phyloP scores from a whole-genome alignment of 1,140 invertebrate species.

The Chionoecetes opilio region DNA sequence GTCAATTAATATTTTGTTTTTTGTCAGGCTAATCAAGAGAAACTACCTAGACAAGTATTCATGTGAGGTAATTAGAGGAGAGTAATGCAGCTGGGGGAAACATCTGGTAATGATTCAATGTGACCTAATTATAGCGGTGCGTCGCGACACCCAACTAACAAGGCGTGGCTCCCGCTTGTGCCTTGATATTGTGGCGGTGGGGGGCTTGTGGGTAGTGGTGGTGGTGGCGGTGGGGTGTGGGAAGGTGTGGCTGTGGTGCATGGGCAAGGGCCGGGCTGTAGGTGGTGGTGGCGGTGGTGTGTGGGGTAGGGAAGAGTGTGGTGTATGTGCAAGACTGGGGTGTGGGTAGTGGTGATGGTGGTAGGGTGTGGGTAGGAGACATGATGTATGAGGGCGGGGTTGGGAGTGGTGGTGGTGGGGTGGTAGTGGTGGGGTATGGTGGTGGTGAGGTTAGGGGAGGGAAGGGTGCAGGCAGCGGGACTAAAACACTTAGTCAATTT shows the following conservation, averaged over 20 bases:
- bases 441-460: too few relatives aligned
- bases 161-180: not conserved
- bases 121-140: slow-evolving; percentile 36
- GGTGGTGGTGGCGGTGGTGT: not conserved
- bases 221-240: not conserved
- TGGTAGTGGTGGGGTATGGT: too few relatives aligned
- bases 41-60: not conserved
- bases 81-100: not conserved
- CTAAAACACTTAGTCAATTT: too few relatives aligned
- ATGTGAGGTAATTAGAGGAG: slow-evolving; percentile 49
- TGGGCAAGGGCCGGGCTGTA: not conserved
- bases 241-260: not conserved
- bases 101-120: not conserved
- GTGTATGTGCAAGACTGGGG: not conserved
- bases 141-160: not conserved
- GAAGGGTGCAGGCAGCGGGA: too few relatives aligned
- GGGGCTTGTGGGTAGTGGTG: not conserved
- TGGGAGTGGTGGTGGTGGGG: too few relatives aligned
- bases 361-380: not conserved
- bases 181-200: not conserved
- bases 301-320: not conserved
- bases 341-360: not conserved
- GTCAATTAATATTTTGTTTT: not conserved
- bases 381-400: too few relatives aligned
- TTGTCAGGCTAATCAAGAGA: slow-evolving; percentile 31